Evolutionary conservation across 2,113 vertebrate species (phyloP).

Genomic region (Salvelinus alpinus): DNA sequence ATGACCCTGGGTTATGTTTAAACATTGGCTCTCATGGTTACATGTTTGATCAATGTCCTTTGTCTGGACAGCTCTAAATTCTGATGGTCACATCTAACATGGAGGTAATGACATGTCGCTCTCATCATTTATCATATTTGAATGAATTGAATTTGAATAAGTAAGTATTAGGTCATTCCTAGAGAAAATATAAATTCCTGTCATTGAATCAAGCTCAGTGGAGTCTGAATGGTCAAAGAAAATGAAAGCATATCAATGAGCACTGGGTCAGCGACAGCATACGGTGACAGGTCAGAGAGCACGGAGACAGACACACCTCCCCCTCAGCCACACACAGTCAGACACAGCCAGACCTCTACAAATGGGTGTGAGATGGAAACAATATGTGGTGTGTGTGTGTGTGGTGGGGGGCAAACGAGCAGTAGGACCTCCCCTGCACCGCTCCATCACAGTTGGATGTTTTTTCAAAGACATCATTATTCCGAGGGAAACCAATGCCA

Average conservation of each 20-base stretch:
- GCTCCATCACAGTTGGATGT: neutral
- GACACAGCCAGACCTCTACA: constrained; percentile 19
- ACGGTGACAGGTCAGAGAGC: constrained; percentile 47
- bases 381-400: constrained; percentile 29
- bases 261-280: constrained; percentile 41
- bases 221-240: constrained; percentile 65
- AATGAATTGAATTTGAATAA: too few relatives aligned
- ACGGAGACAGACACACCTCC: constrained; percentile 39
- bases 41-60: neutral
- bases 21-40: constrained; percentile 41
- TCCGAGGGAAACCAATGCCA: constrained; percentile 33
- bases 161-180: neutral
- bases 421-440: constrained; percentile 25
- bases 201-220: constrained; percentile 58
- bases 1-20: constrained; percentile 59
- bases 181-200: neutral
- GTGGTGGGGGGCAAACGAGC: neutral
- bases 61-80: neutral
- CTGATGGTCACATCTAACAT: too few relatives aligned
- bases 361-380: constrained; percentile 43
- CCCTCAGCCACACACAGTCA: neutral
- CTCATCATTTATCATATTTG: too few relatives aligned
- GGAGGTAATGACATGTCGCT: too few relatives aligned
- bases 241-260: constrained; percentile 74
- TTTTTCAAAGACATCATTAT: neutral